Base-by-base conservation (phyloP, 2,888 invertebrate genomes). In the Drosophila demipolita region DNA sequence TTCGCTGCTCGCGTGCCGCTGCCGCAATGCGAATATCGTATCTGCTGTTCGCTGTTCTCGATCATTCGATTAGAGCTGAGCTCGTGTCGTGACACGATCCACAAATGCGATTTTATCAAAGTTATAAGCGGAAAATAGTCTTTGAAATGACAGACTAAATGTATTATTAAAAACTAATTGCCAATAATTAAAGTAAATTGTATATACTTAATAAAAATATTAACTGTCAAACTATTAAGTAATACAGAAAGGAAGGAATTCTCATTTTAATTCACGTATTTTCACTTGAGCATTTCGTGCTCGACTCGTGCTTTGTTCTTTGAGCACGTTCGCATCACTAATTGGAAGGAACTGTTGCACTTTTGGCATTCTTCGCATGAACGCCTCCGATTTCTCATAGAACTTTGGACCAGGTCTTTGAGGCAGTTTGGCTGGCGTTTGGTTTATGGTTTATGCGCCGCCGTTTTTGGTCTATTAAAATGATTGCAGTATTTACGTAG, bases 401-500 rank as follows among this genome's bases (percentile, higher is more conserved):
- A 71, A 74, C 78, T 73, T 62, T 71, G 58, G 58, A 48, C 63
- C 20, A 60, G 50, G 61, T 35, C 55, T 55, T 29, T 15, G 55
- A 38, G 29, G 53, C 54, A 26, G 54, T 15, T 23, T 15, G 52
- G 64, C 71, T 83, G 85, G 90, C 87, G 90, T 87, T 87, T 85
- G 85, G 85, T 85, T 87, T 90, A 87, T 87, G 87, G 90, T 80
- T 89, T 90, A 84, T 90, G 90, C 83, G 79, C 80, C 90, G 90
- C 87, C 89, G 90, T 83, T 89, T 90, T 84, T 87, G 81, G 91
- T 84, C 91, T 89, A 89, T 89, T 89, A 89, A 86, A 83, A 85
- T 90, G 91, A 90, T 89, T 89, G 91, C 89, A 88, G 89, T 89
- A 90, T 90, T 87, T 90, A 89, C 90, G 88, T 88, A 82, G 82